Percentiles rank a stretch among this genome's conserved stretches.
phyloP scores from a whole-genome alignment of 2,888 invertebrate genomes.

The Lochmaea capreae region DNA sequence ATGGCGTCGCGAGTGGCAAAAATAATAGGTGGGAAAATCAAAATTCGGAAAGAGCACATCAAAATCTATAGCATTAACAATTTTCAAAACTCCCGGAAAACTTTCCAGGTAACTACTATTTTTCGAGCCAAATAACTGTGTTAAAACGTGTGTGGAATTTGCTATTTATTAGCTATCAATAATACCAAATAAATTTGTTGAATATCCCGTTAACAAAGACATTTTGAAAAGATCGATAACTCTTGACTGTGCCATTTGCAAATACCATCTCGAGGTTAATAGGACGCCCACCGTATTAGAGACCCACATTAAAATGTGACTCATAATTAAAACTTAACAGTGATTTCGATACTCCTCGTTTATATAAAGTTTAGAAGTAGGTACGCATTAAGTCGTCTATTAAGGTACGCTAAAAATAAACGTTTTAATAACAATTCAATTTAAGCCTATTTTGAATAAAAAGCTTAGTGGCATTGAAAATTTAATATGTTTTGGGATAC shows the following conservation, averaged over 20 bases:
- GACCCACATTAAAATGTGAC: conserved; percentile 30
- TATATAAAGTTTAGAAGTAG: neutral
- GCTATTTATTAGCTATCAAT: no score
- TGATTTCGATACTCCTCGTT: neutral
- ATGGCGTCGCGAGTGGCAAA: no score
- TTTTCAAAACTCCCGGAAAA: no score
- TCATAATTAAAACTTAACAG: conserved; percentile 21
- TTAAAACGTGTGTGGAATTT: no score
- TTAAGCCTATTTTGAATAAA: conserved; percentile 9
- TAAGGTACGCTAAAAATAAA: conserved; percentile 8
- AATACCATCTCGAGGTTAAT: conserved; percentile 30
- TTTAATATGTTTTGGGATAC: no score
- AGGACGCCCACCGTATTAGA: conserved; percentile 33
- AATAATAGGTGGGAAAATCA: no score
- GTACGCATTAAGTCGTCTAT: neutral
- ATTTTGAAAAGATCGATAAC: conserved; percentile 2
- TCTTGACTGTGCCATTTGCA: conserved; percentile 15
- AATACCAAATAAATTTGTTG: no score
- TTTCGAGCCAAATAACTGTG: no score
- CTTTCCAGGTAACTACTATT: no score
- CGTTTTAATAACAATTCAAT: conserved; percentile 9
- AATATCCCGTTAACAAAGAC: no score
- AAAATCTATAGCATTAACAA: no score
- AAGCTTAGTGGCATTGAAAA: neutral
- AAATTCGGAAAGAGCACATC: no score